A percentile compares a stretch with the other conserved stretches of the same genome.
Evolutionary conservation across 2,888 invertebrate species (phyloP).

Genomic region (Eupithecia insigniata): DNA sequence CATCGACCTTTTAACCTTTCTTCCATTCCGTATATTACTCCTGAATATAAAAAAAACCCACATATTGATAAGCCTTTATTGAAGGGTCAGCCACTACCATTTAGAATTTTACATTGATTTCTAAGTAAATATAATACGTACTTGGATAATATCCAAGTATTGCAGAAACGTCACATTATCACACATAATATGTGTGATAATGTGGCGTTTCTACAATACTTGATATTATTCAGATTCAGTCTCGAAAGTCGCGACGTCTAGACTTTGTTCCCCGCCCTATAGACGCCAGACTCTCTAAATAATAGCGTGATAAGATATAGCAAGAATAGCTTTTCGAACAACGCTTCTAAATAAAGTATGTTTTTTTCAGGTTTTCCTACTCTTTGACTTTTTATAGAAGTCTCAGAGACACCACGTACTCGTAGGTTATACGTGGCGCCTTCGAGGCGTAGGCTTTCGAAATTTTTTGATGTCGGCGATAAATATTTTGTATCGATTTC

Average conservation of each 20-base stretch:
- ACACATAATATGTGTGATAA: too few species aligned
- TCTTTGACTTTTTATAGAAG: background rate
- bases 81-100: background rate
- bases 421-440: background rate
- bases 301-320: constrained; percentile 18
- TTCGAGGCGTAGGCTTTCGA: constrained; percentile 4
- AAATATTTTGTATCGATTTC: background rate
- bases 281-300: constrained; percentile 39
- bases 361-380: background rate
- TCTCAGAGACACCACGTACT: background rate
- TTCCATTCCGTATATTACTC: background rate
- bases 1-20: background rate
- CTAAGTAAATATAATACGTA: too few species aligned
- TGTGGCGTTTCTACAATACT: background rate
- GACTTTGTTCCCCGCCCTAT: constrained; percentile 34
- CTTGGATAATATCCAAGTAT: too few species aligned
- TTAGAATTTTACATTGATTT: too few species aligned
- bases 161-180: too few species aligned
- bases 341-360: constrained; percentile 15
- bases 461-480: background rate
- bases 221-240: constrained; percentile 16
- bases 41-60: background rate
- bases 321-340: constrained; percentile 16
- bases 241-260: constrained; percentile 36
- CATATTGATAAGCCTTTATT: background rate